Evolutionary conservation across 2,888 invertebrate genomes (phyloP).

Genomic region (Pollenia labialis): DNA sequence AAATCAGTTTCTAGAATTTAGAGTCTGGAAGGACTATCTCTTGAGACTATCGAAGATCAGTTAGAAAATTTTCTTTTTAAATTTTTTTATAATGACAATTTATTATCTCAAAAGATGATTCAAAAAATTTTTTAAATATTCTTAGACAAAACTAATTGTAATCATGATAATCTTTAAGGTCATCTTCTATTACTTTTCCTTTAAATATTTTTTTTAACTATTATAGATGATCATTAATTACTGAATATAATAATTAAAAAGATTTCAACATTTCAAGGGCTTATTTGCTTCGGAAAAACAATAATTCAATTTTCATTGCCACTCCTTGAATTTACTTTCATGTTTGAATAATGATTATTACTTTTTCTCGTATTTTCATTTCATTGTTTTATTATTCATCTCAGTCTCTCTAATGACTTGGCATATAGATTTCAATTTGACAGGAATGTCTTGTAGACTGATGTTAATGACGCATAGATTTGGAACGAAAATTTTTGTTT

Average conservation of each 20-base stretch:
- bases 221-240: not conserved
- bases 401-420: constrained; percentile 17
- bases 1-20: too few species aligned
- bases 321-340: constrained; percentile 1
- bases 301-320: constrained; percentile 16
- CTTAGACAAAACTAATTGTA: not conserved
- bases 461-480: not conserved
- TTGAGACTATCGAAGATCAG: too few species aligned
- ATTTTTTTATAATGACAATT: too few species aligned
- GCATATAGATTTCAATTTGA: constrained; percentile 30
- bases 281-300: not conserved
- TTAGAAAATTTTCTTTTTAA: too few species aligned
- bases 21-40: too few species aligned
- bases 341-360: constrained; percentile 19
- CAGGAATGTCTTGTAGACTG: too few species aligned
- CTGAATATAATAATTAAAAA: not conserved
- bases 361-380: not conserved
- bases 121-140: not conserved
- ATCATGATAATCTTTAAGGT: not conserved
- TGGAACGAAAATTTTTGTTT: not conserved
- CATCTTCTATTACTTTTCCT: not conserved
- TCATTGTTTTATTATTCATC: not conserved
- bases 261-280: not conserved
- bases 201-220: not conserved
- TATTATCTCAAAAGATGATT: not conserved